Percentiles rank a stretch among this genome's conserved stretches.
phyloP scores from a whole-genome alignment of 2,113 vertebrate genomes.

The Elaphurus davidianus region DNA sequence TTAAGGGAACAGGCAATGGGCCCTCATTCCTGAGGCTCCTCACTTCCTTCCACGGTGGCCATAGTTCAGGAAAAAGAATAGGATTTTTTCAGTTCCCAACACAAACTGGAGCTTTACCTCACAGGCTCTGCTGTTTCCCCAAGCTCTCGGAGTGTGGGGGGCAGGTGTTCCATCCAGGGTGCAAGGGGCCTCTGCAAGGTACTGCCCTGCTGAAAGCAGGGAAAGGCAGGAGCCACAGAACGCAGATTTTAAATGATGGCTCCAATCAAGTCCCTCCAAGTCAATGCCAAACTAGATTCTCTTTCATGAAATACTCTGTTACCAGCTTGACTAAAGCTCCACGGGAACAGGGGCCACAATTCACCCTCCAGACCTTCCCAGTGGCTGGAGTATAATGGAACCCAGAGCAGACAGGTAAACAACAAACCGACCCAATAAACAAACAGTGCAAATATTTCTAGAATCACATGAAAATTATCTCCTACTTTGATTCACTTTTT shows the following conservation, averaged over 20 bases:
- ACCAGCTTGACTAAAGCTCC: background rate
- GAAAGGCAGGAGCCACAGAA: background rate
- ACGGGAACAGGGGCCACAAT: accelerated
- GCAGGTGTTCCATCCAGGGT: accelerated
- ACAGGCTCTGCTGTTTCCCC: too few relatives aligned
- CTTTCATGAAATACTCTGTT: background rate
- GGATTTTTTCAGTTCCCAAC: background rate
- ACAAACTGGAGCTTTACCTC: background rate
- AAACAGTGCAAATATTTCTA: background rate
- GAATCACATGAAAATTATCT: background rate
- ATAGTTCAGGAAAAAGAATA: background rate
- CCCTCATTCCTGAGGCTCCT: background rate
- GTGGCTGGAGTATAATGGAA: background rate
- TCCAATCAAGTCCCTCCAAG: background rate
- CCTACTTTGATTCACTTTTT: background rate
- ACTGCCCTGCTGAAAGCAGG: background rate
- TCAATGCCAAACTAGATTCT: background rate
- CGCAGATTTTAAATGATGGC: background rate
- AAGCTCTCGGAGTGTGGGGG: background rate
- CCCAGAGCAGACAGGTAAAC: too few relatives aligned
- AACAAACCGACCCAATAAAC: background rate
- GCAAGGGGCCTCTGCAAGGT: background rate
- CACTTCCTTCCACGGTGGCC: background rate
- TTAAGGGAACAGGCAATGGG: background rate
- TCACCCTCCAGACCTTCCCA: background rate